Evolutionary conservation across 1,140 invertebrate genomes (phyloP).

Genomic region (Drosophila miranda): DNA sequence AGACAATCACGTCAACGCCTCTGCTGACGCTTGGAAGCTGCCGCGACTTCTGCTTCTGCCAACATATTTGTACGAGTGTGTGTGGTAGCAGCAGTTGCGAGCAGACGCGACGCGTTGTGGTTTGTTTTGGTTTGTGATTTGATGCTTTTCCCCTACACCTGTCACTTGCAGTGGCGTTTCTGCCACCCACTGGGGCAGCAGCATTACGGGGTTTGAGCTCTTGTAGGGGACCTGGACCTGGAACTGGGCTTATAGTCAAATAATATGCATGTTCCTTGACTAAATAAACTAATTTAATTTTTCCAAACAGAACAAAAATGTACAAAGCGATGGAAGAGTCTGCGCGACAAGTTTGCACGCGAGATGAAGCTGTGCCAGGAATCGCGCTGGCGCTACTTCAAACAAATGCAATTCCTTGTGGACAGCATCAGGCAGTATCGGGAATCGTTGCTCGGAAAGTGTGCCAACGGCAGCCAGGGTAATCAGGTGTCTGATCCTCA

Average conservation of each 20-base stretch:
- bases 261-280: too few species aligned
- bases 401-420: slow-evolving; percentile 79
- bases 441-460: slow-evolving; percentile 75
- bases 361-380: slow-evolving; percentile 80
- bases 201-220: too few species aligned
- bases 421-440: slow-evolving; percentile 78
- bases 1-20: slow-evolving; percentile 51
- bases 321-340: slow-evolving; percentile 79
- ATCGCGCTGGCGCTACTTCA: slow-evolving; percentile 80
- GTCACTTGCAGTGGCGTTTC: too few species aligned
- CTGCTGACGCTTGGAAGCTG: slow-evolving; percentile 61
- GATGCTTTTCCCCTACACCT: slow-evolving; percentile 27
- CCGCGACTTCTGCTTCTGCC: slow-evolving; percentile 48
- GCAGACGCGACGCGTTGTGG: slow-evolving; percentile 47
- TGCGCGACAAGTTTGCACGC: slow-evolving; percentile 78
- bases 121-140: slow-evolving; percentile 71
- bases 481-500: slow-evolving; percentile 74
- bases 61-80: slow-evolving; percentile 38
- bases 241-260: too few species aligned
- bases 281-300: slow-evolving; percentile 1
- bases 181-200: too few species aligned
- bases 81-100: slow-evolving; percentile 13
- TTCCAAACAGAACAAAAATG: slow-evolving; percentile 76
- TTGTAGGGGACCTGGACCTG: too few species aligned
- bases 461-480: slow-evolving; percentile 62